Conservation (phyloP, 1,140 invertebrate genomes). For the Drusus annulatus region DNA sequence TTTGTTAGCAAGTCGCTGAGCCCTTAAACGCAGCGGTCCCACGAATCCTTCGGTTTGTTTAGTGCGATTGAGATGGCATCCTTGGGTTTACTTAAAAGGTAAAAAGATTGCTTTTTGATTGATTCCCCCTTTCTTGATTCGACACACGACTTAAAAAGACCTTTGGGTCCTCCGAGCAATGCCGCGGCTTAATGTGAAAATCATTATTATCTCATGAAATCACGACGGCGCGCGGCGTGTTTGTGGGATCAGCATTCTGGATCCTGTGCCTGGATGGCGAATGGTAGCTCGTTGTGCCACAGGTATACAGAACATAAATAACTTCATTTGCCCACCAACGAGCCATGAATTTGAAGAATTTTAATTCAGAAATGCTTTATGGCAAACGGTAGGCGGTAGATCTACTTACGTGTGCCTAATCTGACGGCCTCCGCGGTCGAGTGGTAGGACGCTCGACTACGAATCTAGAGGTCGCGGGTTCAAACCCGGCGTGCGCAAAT, state of each 20-base stretch:
- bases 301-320: not conserved
- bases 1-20: not conserved
- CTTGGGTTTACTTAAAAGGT: constrained; percentile 1
- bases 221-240: constrained; percentile 13
- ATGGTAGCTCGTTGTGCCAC: not conserved
- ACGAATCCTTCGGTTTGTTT: not conserved
- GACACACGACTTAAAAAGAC: constrained; percentile 12
- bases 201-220: constrained; percentile 7
- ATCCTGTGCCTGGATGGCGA: not conserved
- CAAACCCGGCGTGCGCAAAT: too few relatives aligned
- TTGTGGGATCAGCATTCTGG: constrained; percentile 4
- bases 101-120: constrained; percentile 23
- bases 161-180: too few relatives aligned
- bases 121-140: constrained; percentile 31
- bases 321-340: not conserved
- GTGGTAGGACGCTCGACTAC: too few relatives aligned
- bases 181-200: constrained; percentile 18
- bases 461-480: too few relatives aligned
- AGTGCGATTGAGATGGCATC: not conserved
- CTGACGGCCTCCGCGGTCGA: too few relatives aligned
- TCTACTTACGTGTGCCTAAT: too few relatives aligned
- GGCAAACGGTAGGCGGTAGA: too few relatives aligned
- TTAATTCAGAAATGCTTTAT: too few relatives aligned
- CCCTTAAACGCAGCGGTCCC: not conserved
- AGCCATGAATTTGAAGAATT: too few relatives aligned